Evolutionary conservation across 2,888 invertebrate genomes (phyloP).

Genomic region (Eupithecia centaureata): DNA sequence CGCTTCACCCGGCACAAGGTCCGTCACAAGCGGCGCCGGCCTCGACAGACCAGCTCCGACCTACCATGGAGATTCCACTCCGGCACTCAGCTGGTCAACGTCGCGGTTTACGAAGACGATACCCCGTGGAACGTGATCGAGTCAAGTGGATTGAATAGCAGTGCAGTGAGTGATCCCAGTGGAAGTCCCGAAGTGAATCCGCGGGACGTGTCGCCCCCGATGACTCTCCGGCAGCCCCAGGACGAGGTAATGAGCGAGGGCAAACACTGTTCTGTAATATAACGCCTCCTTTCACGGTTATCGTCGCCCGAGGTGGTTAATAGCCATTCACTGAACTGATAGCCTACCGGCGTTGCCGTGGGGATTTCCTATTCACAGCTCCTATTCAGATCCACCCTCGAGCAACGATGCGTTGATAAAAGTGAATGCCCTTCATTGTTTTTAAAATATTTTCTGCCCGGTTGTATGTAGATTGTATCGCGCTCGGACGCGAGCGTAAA

Average conservation of each 20-base stretch:
- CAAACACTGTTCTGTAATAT: conserved; percentile 67
- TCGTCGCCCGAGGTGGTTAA: conserved; percentile 80
- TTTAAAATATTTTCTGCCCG: conserved; percentile 73
- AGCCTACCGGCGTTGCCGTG: conserved; percentile 67
- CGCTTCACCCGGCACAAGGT: conserved; percentile 77
- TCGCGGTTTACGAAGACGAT: conserved; percentile 80
- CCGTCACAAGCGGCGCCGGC: conserved; percentile 77
- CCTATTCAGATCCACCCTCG: conserved; percentile 71
- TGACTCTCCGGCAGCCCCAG: conserved; percentile 73
- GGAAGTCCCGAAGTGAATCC: conserved; percentile 58
- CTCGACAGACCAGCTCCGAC: conserved; percentile 68
- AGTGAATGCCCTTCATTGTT: conserved; percentile 78
- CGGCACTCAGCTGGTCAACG: conserved; percentile 80
- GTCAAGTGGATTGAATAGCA: conserved; percentile 61
- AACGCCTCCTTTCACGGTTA: conserved; percentile 71
- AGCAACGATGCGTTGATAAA: conserved; percentile 79
- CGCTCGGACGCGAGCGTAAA: conserved; percentile 56
- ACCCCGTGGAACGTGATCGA: conserved; percentile 81
- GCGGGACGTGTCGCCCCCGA: conserved; percentile 73
- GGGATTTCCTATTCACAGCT: conserved; percentile 69
- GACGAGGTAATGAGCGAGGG: conserved; percentile 74
- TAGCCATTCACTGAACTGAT: conserved; percentile 75
- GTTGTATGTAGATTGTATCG: conserved; percentile 69
- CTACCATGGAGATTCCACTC: conserved; percentile 82
- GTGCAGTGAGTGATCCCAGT: conserved; percentile 80